These are phyloP conservation scores for Zelleria hepariella DNA, from an alignment of 2,888 invertebrate species.

Conservation along the genomic window DNA sequence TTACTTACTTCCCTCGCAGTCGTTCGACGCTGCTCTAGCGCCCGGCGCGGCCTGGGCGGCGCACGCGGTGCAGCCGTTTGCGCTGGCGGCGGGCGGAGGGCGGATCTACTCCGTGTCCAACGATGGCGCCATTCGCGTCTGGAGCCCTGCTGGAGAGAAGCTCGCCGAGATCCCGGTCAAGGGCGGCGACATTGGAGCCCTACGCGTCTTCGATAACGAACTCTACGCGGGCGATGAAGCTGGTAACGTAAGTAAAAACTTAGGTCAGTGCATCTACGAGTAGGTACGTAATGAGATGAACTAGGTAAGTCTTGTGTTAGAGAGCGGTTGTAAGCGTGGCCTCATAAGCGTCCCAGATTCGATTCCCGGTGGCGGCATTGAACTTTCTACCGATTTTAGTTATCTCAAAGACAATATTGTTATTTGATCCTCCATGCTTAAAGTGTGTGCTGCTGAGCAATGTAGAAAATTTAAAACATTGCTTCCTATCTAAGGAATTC, in stretches of 20 bases:
- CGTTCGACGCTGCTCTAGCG: slow-evolving; percentile 39
- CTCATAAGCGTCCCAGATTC: no score
- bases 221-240: slow-evolving; percentile 74
- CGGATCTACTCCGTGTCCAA: slow-evolving; percentile 74
- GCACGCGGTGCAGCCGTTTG: slow-evolving; percentile 74
- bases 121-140: slow-evolving; percentile 74
- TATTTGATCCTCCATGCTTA: no score
- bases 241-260: slow-evolving; percentile 69
- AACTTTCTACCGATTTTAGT: no score
- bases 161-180: slow-evolving; percentile 41
- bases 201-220: slow-evolving; percentile 46
- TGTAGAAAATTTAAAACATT: no score
- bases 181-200: slow-evolving; percentile 46
- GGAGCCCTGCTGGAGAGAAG: slow-evolving; percentile 55
- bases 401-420: no score
- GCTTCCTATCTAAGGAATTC: no score
- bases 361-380: no score
- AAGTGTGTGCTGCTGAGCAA: no score
- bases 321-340: no score
- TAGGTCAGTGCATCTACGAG: no score
- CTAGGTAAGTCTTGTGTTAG: no score
- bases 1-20: slow-evolving; percentile 20
- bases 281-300: no score
- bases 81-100: slow-evolving; percentile 65
- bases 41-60: slow-evolving; percentile 59